Percentiles rank a stretch among this genome's conserved stretches.
Evolutionary conservation across 1,140 invertebrate species (phyloP).

Genomic region (Ctenoplectra terminalis): DNA sequence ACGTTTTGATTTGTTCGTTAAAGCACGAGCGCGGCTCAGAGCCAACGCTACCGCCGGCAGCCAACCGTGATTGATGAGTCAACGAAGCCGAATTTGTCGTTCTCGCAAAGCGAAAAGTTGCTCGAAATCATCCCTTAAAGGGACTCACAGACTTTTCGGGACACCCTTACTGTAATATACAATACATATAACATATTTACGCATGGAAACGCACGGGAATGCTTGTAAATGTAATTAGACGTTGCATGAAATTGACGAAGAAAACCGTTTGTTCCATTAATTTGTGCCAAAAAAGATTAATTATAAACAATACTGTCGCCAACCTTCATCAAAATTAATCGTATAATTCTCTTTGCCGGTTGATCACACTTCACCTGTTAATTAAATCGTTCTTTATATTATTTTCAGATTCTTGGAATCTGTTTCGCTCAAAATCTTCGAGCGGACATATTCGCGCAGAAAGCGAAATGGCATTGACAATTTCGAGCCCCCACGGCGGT

Average conservation of each 20-base stretch:
- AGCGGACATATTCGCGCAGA: slow-evolving; percentile 98
- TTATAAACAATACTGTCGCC: no score
- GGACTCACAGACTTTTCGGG: no score
- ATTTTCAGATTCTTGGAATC: slow-evolving; percentile 95
- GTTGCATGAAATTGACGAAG: background rate
- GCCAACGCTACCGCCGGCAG: no score
- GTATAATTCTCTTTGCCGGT: background rate
- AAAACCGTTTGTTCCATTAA: background rate
- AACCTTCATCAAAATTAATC: no score
- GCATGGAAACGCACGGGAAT: slow-evolving; percentile 1
- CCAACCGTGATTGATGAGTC: no score
- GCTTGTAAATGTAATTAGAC: slow-evolving; percentile 6
- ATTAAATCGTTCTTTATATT: background rate
- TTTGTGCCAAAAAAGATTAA: background rate
- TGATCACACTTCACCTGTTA: background rate
- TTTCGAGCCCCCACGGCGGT: slow-evolving; percentile 88
- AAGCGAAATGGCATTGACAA: slow-evolving; percentile 97
- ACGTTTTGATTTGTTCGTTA: no score
- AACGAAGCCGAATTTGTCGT: no score
- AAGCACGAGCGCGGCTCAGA: no score
- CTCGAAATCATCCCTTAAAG: no score
- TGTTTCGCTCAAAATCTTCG: slow-evolving; percentile 98
- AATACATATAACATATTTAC: background rate
- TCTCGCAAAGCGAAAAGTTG: no score
- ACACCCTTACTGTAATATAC: no score